Conservation (phyloP, 2,888 invertebrate species). For the Ophonus ardosiacus region DNA sequence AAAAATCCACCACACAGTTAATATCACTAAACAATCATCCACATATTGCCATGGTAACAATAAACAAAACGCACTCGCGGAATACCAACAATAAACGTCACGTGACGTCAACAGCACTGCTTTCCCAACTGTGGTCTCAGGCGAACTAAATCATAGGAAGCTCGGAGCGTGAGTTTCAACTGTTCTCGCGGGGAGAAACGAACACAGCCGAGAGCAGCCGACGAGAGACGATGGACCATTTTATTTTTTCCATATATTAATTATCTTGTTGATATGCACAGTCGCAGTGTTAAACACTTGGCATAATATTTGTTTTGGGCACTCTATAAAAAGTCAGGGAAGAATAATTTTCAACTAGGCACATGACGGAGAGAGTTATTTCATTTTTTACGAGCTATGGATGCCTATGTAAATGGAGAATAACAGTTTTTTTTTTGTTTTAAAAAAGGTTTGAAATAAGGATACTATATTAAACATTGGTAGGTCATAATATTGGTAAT, state of each 20-base stretch:
- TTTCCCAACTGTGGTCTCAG: background rate
- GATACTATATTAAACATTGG: no score
- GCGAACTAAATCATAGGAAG: slow-evolving; percentile 11
- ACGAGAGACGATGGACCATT: slow-evolving; percentile 31
- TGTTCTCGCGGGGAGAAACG: slow-evolving; percentile 10
- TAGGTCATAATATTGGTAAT: no score
- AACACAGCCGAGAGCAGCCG: slow-evolving; percentile 15
- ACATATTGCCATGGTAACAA: slow-evolving; percentile 23
- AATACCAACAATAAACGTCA: slow-evolving; percentile 8
- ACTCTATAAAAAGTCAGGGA: slow-evolving; percentile 15
- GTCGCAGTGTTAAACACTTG: slow-evolving; percentile 55
- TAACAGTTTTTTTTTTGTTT: no score
- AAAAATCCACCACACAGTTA: slow-evolving; percentile 44
- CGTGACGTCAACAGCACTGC: background rate
- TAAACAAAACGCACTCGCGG: slow-evolving; percentile 10
- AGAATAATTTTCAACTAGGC: background rate
- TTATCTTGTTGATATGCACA: slow-evolving; percentile 59
- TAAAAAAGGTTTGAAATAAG: no score
- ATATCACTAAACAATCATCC: slow-evolving; percentile 3
- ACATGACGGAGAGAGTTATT: slow-evolving; percentile 9
- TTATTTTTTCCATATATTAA: slow-evolving; percentile 52
- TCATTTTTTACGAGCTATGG: no score
- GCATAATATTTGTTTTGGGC: slow-evolving; percentile 54
- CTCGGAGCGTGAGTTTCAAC: slow-evolving; percentile 12
- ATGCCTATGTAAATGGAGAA: no score